Evolutionary conservation across 2,797 vertebrate genomes (phyloP).

Genomic region (Avahi laniger): DNA sequence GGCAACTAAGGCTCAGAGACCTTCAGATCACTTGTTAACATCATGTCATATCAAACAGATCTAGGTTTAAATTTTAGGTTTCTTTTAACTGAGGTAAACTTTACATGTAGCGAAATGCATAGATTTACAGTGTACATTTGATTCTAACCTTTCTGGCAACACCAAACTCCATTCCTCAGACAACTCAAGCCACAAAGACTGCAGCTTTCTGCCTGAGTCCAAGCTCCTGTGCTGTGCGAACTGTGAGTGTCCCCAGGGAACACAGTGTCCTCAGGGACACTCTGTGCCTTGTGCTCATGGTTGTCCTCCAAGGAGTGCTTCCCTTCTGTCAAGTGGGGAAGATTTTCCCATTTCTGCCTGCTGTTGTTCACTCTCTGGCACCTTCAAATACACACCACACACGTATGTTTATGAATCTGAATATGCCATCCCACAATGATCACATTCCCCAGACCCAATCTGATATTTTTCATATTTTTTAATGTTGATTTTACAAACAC

Average conservation of each 20-base stretch:
- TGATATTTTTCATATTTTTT: neutral
- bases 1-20: neutral
- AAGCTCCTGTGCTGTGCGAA: neutral
- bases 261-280: neutral
- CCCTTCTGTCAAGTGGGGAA: neutral
- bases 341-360: neutral
- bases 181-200: too few species aligned
- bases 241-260: too few species aligned
- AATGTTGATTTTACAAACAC: neutral
- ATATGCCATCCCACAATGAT: neutral
- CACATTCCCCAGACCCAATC: neutral
- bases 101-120: too few species aligned
- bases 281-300: neutral
- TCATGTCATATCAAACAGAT: rapidly evolving
- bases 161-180: neutral
- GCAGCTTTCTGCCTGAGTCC: too few species aligned
- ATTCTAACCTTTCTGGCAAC: neutral
- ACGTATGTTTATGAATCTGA: neutral
- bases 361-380: too few species aligned
- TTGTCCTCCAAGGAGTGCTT: neutral
- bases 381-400: neutral
- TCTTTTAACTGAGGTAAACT: neutral
- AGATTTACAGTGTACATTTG: neutral
- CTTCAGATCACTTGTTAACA: rapidly evolving
- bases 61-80: neutral